Evolutionary conservation across 2,888 invertebrate genomes (phyloP).

Genomic region (Coecobrya sp.): DNA sequence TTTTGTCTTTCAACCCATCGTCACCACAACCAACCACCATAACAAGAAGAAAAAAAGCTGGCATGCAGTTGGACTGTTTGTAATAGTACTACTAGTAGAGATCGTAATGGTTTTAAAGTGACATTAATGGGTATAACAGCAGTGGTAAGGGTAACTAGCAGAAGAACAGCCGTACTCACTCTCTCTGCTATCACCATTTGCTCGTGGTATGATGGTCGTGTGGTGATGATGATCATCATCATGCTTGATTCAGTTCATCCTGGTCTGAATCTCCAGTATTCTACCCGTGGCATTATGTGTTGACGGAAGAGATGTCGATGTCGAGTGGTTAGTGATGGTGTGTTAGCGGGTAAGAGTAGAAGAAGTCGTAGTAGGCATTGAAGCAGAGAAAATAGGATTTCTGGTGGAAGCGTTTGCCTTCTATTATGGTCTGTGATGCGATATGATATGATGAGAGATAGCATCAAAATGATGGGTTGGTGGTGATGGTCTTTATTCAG

Average conservation of each 20-base stretch:
- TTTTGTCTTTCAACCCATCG: neutral
- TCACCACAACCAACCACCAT: neutral
- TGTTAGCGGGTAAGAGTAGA: neutral
- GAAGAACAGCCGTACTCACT: too few species aligned
- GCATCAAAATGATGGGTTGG: slow-evolving; percentile 60
- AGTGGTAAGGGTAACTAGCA: slow-evolving; percentile 28
- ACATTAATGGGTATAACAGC: slow-evolving; percentile 54
- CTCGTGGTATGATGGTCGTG: slow-evolving; percentile 47
- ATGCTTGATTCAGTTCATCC: slow-evolving; percentile 41
- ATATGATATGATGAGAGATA: slow-evolving; percentile 46
- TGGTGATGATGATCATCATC: neutral
- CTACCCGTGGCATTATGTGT: neutral
- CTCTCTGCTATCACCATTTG: slow-evolving; percentile 37
- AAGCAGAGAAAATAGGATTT: slow-evolving; percentile 66
- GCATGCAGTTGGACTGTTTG: neutral
- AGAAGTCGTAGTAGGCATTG: slow-evolving; percentile 7
- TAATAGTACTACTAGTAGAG: neutral
- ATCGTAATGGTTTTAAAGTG: slow-evolving; percentile 43
- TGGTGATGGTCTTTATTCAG: slow-evolving; percentile 51
- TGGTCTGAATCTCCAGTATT: neutral
- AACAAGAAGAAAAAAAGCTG: neutral
- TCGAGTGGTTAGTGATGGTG: slow-evolving; percentile 12
- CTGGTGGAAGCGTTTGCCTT: slow-evolving; percentile 52
- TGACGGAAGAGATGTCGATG: neutral
- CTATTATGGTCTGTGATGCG: slow-evolving; percentile 35